Evolutionary conservation across 2,113 vertebrate genomes (phyloP).

Genomic region (Camelus dromedarius): DNA sequence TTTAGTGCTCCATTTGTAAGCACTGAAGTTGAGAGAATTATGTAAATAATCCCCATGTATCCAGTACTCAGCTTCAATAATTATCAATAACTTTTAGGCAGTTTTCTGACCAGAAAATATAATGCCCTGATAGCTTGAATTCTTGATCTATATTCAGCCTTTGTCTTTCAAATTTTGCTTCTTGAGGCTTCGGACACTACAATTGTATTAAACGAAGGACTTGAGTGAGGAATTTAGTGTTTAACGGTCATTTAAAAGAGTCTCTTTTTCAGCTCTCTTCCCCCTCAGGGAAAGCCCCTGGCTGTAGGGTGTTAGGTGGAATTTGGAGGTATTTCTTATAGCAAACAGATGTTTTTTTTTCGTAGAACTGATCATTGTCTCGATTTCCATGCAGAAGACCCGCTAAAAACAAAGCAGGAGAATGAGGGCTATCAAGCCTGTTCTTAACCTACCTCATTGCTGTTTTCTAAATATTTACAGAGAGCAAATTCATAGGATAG

Average conservation of each 20-base stretch:
- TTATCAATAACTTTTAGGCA: not conserved
- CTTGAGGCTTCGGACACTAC: not conserved
- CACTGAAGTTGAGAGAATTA: not conserved
- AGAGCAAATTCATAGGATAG: not conserved
- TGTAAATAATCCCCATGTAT: not conserved
- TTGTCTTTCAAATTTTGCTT: slow-evolving; percentile 50
- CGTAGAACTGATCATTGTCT: not conserved
- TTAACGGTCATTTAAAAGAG: not conserved
- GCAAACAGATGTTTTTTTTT: slow-evolving; percentile 46
- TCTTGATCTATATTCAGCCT: slow-evolving; percentile 19
- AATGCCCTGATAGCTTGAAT: not conserved
- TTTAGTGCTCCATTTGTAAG: not conserved
- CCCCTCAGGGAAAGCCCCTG: not conserved
- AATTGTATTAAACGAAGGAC: not conserved
- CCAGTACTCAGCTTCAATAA: not conserved
- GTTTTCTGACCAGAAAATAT: slow-evolving; percentile 25
- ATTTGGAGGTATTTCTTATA: not conserved
- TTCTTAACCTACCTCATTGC: not conserved
- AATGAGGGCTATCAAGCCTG: not conserved
- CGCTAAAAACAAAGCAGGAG: not conserved
- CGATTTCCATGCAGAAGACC: not conserved
- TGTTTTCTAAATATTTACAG: slow-evolving; percentile 28
- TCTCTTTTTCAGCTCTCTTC: not conserved
- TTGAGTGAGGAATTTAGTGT: not conserved
- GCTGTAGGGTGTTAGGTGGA: not conserved